phyloP scores from a whole-genome alignment of 2,797 vertebrate species.

The Diceros bicornis region DNA sequence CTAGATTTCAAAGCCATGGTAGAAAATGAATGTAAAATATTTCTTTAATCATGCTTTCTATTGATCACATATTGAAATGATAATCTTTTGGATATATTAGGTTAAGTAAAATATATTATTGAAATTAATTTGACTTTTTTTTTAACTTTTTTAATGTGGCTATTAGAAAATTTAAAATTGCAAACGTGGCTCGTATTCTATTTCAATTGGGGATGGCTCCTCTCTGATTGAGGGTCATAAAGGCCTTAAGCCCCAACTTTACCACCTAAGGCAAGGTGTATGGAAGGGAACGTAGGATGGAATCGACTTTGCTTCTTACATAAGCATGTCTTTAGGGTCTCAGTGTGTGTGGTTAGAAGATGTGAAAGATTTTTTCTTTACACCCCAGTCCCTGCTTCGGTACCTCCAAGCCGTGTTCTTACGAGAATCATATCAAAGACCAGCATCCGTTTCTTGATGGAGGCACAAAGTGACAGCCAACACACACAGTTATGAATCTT shows the following conservation, averaged over 20 bases:
- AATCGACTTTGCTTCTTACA: not conserved
- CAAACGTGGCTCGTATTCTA: accelerated
- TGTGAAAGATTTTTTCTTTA: not conserved
- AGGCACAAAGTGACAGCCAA: not conserved
- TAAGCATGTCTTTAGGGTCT: not conserved
- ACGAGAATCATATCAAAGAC: not conserved
- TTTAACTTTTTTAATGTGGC: not conserved
- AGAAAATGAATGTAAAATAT: not conserved
- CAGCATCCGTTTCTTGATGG: not conserved
- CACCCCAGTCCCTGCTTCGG: not conserved
- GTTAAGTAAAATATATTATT: not conserved
- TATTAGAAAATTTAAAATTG: not conserved
- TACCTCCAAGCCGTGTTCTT: not conserved
- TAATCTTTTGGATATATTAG: not conserved
- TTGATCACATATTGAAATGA: not conserved
- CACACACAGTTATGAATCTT: accelerated
- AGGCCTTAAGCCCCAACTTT: not conserved
- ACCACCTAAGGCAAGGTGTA: too few relatives aligned
- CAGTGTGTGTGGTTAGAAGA: not conserved
- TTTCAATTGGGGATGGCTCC: not conserved
- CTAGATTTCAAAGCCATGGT: not conserved
- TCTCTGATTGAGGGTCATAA: accelerated
- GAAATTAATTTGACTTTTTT: not conserved
- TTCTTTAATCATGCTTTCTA: not conserved
- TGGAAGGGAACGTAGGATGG: accelerated